Evolutionary conservation across 2,113 vertebrate species (phyloP), one percentile per base, ranked within the genome.

Genomic region (Pseudois nayaur): DNA sequence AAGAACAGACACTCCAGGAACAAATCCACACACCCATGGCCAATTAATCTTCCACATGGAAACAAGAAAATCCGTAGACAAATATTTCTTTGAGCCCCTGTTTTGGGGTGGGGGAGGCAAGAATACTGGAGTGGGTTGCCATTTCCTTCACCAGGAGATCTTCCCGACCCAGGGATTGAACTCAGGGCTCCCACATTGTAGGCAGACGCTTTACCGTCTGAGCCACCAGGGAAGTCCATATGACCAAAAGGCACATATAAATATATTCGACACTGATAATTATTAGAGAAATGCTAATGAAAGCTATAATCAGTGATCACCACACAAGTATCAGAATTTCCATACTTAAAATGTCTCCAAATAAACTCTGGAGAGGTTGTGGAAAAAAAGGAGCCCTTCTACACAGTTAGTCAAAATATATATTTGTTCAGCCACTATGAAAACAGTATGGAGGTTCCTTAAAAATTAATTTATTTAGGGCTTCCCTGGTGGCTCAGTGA

Each of bases 151-250:
- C 60, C 29, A 62, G 59, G 59, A 60, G 60, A 31, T 14, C 60
- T 62, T 62, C 29, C 13, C 0, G 3, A 62, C 60, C 6, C 29
- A 62, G 60, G 59, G 60, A 31, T 31, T 31, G 6, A 62, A 62
- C 27, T 0, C 11, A 3, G 59, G 27, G 27, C 57, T 60, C 57
- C 57, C 2, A 0, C 27, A 55, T 55, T 55, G 54, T 21, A 55
- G 54, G 54, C 54, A 21, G 54, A 50, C 14, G 14, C 50, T 50
- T 50, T 50, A 50, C 50, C 50, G 0, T 7, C 60, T 62, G 29
- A 62, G 60, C 60, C 60, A 15, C 13, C 60, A 62, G 60, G 29
- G 29, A 31, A 62, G 60, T 31, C 6, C 29, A 31, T 62, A 31
- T 62, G 29, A 31, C 8, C 43, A 79, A 79, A 11, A 79, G 29